Base-by-base conservation (phyloP, 2,888 invertebrate species). In the Dinocampus coccinellae region DNA sequence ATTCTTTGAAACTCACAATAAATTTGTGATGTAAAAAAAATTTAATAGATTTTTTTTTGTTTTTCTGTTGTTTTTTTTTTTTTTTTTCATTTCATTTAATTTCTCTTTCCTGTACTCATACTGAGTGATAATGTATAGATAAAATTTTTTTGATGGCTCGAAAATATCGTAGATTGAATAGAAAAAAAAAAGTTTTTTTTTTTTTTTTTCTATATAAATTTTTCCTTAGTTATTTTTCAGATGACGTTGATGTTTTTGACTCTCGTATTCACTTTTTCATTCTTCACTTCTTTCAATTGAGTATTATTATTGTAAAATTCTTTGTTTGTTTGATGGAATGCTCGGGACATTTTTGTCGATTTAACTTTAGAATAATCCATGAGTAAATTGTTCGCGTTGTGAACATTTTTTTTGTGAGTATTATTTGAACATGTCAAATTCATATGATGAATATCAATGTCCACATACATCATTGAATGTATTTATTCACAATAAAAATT, bases 281-380 rank as follows among this genome's bases (percentile, higher is more conserved):
- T 47, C 47, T 3, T 47, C 16, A 4, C 4, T 16, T 16, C 47
- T 7, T n/a, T 47, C 7, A n/a, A 16, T 16, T 47, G n/a, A n/a
- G 47, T 47, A n/a, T 47, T 16, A 0, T 16, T 47, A 47, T 29
- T 7, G 47, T 16, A 47, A 16, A 16, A 47, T 47, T 47, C 47
- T 47, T 47, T 47, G 47, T 47, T 47, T 16, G 9, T 7, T 47
- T 7, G 16, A 47, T 47, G 47, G 47, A 47, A 47, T 47, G 47
- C 47, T 47, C 16, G 47, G 3, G 47, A 1, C 4, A 16, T 47
- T 47, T 65, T 39, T 55, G 65, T 34, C 57, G 65, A 16, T 26
- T 39, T 66, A 66, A 66, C 65, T 39, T 66, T 55, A 66, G 65
- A 66, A 57, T 42, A 47, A 47, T 47, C 16, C 47, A 47, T 16